Conservation (phyloP, 2,888 invertebrate genomes). For the Epinotia brunnichana region DNA sequence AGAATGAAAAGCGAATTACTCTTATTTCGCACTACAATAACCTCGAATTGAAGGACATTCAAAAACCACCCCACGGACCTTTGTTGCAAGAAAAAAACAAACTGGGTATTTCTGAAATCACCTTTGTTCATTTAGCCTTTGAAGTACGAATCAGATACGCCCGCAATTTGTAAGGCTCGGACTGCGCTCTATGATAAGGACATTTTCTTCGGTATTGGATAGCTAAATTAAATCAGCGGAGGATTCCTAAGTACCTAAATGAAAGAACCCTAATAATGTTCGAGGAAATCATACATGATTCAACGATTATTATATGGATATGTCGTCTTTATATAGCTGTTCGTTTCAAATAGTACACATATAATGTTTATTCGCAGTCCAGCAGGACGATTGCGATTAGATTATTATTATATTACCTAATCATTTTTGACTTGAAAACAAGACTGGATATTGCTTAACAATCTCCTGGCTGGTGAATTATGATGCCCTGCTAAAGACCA, state of each 20-base stretch:
- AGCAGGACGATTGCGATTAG: background rate
- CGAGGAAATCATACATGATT: background rate
- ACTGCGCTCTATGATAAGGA: constrained; percentile 27
- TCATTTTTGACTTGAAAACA: too few species aligned
- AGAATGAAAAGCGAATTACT: constrained; percentile 76
- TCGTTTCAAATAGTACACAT: too few species aligned
- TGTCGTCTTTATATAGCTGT: background rate
- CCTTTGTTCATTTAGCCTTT: constrained; percentile 63
- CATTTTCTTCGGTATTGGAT: constrained; percentile 28
- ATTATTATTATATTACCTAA: too few species aligned
- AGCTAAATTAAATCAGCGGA: constrained; percentile 28
- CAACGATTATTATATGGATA: background rate
- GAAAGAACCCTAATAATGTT: background rate
- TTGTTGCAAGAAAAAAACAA: constrained; percentile 62
- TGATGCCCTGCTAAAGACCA: too few species aligned
- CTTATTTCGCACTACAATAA: constrained; percentile 70
- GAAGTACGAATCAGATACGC: constrained; percentile 50
- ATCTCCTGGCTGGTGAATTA: too few species aligned
- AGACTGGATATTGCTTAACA: too few species aligned
- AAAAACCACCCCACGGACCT: constrained; percentile 59
- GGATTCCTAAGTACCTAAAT: constrained; percentile 14
- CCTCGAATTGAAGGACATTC: constrained; percentile 60
- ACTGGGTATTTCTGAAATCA: constrained; percentile 60
- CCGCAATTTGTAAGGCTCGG: constrained; percentile 50
- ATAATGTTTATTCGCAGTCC: background rate